Evolutionary conservation across 1,140 invertebrate genomes (phyloP), one percentile per base, ranked within the genome.

Genomic region (Hycleus cichorii): DNA sequence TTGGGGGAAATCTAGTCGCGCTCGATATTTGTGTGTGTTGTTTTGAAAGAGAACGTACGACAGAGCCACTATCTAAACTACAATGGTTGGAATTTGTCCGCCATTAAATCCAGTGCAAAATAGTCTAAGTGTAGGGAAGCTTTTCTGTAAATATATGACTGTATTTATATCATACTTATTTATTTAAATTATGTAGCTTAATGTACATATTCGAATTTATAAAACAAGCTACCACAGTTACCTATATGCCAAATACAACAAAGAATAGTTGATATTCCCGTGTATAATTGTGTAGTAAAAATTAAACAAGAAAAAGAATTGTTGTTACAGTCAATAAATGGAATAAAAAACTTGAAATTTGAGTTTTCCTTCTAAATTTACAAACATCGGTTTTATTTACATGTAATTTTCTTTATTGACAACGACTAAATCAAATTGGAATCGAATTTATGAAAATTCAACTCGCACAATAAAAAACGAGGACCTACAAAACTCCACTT

Each of bases 261-360:
- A 32, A 32, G 7, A 32, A 32, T 58, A 55, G 52, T 63, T 64
- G 55, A 56, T 59, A 60, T 57, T 43, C 63, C 62, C 55, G 61
- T 70, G 64, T 69, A 66, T 61, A 66, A 67, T 67, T 70, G 67
- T 72, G 69, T 72, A 72, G 68, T 65, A 67, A 69, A 56, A 39
- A 49, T 45, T 32, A 7, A 4, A 18, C 18, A 18, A 18, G 18
- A 32, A 32, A 32, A 32, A 59, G 55, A 65, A 69, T 68, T 64
- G 66, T 71, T 72, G 69, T 72, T 71, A 70, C 66, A 60, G 68
- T 70, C 67, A 71, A 71, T 70, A 67, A 68, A 68, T 68, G 68
- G 64, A 60, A 56, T 47, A 46, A 55, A 18, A 64, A 39, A 58
- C 57, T 48, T 49, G 10, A 10, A 24, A 45, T 39, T 39, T 11